phyloP scores from a whole-genome alignment of 2,797 vertebrate species.

The Cuculus canorus region DNA sequence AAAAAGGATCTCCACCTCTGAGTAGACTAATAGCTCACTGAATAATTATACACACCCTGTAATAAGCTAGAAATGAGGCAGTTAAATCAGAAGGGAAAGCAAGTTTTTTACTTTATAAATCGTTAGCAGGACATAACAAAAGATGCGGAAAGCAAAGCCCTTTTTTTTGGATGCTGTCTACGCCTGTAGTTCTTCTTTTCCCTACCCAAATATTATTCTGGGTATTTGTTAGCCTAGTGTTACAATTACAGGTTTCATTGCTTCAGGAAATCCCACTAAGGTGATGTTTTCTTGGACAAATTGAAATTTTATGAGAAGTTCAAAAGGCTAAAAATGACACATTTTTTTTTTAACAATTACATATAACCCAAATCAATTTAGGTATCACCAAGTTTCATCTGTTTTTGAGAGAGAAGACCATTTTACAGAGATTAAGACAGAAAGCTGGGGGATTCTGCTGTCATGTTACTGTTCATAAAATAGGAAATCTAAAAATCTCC shows the following conservation, averaged over 20 bases:
- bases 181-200: not conserved
- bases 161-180: not conserved
- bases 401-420: not conserved
- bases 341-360: not conserved
- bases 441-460: not conserved
- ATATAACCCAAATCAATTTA: not conserved
- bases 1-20: not conserved
- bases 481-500: not conserved
- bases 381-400: not conserved
- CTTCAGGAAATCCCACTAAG: not conserved
- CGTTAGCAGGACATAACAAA: not conserved
- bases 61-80: not conserved
- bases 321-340: not conserved
- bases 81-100: not conserved
- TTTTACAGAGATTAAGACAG: not conserved
- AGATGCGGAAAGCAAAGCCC: not conserved
- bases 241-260: not conserved
- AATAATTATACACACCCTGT: not conserved
- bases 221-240: not conserved
- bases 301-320: not conserved
- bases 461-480: not conserved
- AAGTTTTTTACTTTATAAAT: not conserved
- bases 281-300: not conserved
- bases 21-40: not conserved
- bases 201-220: not conserved